Percentiles rank a stretch among this genome's conserved stretches.
Evolutionary conservation across 2,888 invertebrate genomes (phyloP).

Genomic region (Baccha elongata): DNA sequence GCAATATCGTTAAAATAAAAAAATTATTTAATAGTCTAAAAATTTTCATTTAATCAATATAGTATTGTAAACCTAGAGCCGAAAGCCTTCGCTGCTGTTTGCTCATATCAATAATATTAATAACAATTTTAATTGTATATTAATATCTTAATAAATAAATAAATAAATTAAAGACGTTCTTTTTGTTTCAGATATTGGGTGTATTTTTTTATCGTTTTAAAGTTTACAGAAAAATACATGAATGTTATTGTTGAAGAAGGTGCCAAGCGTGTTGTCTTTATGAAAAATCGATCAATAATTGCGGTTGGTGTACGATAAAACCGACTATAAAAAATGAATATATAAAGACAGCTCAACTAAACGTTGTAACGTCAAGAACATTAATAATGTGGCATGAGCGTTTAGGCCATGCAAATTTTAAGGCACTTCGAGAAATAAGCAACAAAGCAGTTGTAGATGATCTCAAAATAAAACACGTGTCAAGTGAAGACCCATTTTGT

Average conservation of each 20-base stretch:
- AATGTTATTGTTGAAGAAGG: slow-evolving; percentile 57
- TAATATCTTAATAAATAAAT: no score
- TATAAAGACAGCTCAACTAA: slow-evolving; percentile 36
- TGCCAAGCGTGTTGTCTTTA: slow-evolving; percentile 51
- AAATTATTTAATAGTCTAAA: no score
- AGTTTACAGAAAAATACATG: slow-evolving; percentile 51
- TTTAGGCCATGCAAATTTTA: slow-evolving; percentile 59
- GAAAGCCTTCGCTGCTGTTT: no score
- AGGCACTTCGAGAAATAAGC: slow-evolving; percentile 27
- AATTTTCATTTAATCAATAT: no score
- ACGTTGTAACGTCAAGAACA: slow-evolving; percentile 27
- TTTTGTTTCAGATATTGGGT: slow-evolving; percentile 58
- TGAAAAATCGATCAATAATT: slow-evolving; percentile 44
- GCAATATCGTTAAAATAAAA: no score
- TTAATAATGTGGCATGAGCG: slow-evolving; percentile 61
- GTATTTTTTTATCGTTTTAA: slow-evolving; percentile 59
- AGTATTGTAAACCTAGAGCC: no score
- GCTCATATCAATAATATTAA: no score
- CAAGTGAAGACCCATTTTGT: slow-evolving; percentile 11
- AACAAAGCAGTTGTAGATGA: slow-evolving; percentile 18
- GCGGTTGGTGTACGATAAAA: slow-evolving; percentile 57
- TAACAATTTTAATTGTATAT: no score
- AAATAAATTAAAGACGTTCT: slow-evolving; percentile 67
- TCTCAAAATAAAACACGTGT: slow-evolving; percentile 3
- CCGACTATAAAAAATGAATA: slow-evolving; percentile 60